Evolutionary conservation across 2,113 vertebrate genomes (phyloP).

Genomic region (Pollimyrus isidori): DNA sequence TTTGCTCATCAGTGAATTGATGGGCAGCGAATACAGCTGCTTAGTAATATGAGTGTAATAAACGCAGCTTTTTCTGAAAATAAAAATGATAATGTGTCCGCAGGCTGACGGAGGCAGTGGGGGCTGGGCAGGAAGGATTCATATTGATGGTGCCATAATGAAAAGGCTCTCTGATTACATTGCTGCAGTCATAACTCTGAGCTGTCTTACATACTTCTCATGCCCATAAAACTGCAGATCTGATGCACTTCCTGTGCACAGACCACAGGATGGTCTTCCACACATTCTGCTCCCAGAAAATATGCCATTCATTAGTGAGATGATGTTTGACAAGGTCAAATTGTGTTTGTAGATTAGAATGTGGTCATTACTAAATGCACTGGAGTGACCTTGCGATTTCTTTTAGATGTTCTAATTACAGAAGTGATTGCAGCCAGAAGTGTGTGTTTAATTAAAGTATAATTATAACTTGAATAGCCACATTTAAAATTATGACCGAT

Average conservation of each 20-base stretch:
- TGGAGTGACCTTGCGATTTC: conserved; percentile 56
- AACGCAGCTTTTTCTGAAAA: background rate
- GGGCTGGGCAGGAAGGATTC: background rate
- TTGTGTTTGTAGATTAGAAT: conserved; percentile 38
- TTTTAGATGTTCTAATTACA: conserved; percentile 61
- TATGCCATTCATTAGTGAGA: background rate
- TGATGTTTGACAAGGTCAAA: conserved; percentile 1
- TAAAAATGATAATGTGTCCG: background rate
- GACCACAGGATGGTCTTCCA: background rate
- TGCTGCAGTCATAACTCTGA: background rate
- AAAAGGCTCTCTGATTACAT: background rate
- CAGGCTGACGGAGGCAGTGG: background rate
- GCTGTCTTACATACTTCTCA: background rate
- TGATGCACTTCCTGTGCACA: background rate
- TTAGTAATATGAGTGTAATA: background rate
- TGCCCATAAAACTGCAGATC: background rate
- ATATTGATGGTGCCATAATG: background rate
- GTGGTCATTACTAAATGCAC: conserved; percentile 34
- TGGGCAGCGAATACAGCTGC: background rate
- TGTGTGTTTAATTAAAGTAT: conserved; percentile 33
- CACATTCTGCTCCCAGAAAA: background rate
- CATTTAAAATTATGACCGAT: conserved; percentile 60
- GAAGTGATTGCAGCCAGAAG: conserved; percentile 48
- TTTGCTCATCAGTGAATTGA: background rate
- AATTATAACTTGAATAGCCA: conserved; percentile 60